phyloP scores from a whole-genome alignment of 2,888 invertebrate genomes.

The Hypsopygia costalis region DNA sequence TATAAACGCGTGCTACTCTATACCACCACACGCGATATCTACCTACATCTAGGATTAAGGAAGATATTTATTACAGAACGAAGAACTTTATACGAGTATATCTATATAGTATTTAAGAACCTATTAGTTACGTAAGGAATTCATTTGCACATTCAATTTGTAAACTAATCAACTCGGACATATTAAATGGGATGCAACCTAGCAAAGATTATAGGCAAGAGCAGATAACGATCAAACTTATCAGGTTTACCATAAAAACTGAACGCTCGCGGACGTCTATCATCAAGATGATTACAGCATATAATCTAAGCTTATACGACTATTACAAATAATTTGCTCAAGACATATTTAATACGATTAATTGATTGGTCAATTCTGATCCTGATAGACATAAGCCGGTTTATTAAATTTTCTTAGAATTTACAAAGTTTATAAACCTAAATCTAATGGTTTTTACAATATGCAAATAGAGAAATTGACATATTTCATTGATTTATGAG shows the following conservation, averaged over 20 bases:
- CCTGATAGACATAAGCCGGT: constrained; percentile 16
- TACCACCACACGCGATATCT: too few species aligned
- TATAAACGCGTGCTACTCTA: too few species aligned
- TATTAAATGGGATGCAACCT: constrained; percentile 1
- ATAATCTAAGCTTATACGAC: constrained; percentile 26
- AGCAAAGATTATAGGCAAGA: constrained; percentile 1
- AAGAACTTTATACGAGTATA: too few species aligned
- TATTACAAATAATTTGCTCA: constrained; percentile 26
- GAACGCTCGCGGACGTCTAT: constrained; percentile 28
- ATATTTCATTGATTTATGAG: too few species aligned
- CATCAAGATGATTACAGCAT: constrained; percentile 39
- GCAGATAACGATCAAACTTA: neutral
- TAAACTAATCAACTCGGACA: constrained; percentile 2
- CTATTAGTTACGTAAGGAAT: too few species aligned
- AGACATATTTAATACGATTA: constrained; percentile 32
- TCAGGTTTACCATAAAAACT: neutral
- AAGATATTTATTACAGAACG: too few species aligned
- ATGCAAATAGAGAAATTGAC: too few species aligned
- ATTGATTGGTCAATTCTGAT: constrained; percentile 20
- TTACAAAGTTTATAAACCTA: too few species aligned
- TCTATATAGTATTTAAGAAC: too few species aligned
- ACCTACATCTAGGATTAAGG: too few species aligned
- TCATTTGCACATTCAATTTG: constrained; percentile 5
- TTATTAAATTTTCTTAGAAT: constrained; percentile 13
- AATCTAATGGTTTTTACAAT: too few species aligned